Evolutionary conservation across 1,140 invertebrate genomes (phyloP).

Genomic region (Mylabris phalerata): DNA sequence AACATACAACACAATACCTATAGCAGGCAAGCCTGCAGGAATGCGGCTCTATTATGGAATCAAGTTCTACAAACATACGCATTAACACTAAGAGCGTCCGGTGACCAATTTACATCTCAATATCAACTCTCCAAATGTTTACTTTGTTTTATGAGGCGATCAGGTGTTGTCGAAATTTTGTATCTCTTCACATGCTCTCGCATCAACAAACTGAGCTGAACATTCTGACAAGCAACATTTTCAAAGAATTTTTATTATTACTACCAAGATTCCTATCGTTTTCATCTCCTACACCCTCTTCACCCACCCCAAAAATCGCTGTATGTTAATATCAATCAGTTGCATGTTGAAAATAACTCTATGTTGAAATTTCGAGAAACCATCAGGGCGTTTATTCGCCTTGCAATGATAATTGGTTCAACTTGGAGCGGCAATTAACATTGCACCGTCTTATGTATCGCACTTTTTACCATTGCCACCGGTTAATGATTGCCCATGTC

Average conservation of each 20-base stretch:
- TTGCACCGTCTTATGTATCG: slow-evolving; percentile 15
- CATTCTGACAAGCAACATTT: slow-evolving; percentile 2
- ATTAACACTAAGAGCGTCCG: slow-evolving; percentile 33
- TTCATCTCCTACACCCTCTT: too few relatives aligned
- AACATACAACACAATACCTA: neutral
- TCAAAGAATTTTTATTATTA: slow-evolving; percentile 8
- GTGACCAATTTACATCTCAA: slow-evolving; percentile 38
- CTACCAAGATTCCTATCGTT: neutral
- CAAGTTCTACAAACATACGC: slow-evolving; percentile 38
- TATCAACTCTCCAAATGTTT: slow-evolving; percentile 31
- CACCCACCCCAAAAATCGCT: neutral
- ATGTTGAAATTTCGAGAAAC: neutral
- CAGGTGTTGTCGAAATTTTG: slow-evolving; percentile 15
- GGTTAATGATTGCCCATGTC: slow-evolving; percentile 14
- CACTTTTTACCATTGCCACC: slow-evolving; percentile 14
- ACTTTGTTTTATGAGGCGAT: slow-evolving; percentile 30
- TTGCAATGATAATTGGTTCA: slow-evolving; percentile 14
- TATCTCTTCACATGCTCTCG: slow-evolving; percentile 6
- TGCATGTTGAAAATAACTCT: neutral
- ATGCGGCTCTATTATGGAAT: slow-evolving; percentile 38
- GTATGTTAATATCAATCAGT: slow-evolving; percentile 5
- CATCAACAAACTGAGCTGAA: neutral
- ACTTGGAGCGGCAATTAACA: slow-evolving; percentile 19
- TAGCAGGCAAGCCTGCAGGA: slow-evolving; percentile 14
- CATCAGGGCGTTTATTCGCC: neutral